Conservation (phyloP, 2,113 vertebrate species). For the Oenanthe melanoleuca region DNA sequence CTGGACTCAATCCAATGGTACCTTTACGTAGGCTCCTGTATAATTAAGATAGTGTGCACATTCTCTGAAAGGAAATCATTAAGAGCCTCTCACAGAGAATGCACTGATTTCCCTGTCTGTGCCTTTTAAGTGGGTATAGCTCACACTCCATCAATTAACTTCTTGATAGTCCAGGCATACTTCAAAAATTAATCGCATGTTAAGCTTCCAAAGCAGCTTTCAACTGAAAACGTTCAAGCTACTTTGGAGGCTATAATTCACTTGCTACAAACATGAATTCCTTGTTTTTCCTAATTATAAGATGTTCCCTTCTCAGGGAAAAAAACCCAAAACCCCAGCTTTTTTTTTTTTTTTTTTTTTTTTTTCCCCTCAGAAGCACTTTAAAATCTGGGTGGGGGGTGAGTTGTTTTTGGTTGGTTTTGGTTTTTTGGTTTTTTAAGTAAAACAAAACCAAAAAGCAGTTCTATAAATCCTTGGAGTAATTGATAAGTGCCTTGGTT, state of each 20-base stretch:
- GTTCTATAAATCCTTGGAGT: neutral
- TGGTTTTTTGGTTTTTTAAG: neutral
- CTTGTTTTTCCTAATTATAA: neutral
- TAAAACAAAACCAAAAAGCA: neutral
- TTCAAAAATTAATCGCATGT: slow-evolving; percentile 27
- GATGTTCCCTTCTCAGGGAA: neutral
- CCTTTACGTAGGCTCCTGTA: slow-evolving; percentile 71
- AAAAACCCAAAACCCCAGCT: rapidly evolving
- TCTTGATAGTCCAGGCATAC: neutral
- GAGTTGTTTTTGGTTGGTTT: neutral
- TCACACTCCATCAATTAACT: slow-evolving; percentile 15
- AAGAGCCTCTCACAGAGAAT: slow-evolving; percentile 24
- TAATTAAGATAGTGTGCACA: slow-evolving; percentile 67
- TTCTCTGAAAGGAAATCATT: slow-evolving; percentile 64
- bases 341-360: neutral
- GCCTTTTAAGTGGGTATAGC: slow-evolving; percentile 18
- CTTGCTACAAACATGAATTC: neutral
- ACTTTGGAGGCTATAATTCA: neutral
- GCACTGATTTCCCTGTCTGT: slow-evolving; percentile 17
- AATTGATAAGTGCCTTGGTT: neutral
- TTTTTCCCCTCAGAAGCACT: neutral
- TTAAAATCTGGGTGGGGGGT: neutral
- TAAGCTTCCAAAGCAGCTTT: slow-evolving; percentile 32
- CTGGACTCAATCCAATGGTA: slow-evolving; percentile 72
- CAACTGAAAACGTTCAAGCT: neutral